Percentiles rank a stretch among this genome's conserved stretches.
Conservation (phyloP, 2,113 vertebrate genomes). For the Myotis lucifugus region DNA sequence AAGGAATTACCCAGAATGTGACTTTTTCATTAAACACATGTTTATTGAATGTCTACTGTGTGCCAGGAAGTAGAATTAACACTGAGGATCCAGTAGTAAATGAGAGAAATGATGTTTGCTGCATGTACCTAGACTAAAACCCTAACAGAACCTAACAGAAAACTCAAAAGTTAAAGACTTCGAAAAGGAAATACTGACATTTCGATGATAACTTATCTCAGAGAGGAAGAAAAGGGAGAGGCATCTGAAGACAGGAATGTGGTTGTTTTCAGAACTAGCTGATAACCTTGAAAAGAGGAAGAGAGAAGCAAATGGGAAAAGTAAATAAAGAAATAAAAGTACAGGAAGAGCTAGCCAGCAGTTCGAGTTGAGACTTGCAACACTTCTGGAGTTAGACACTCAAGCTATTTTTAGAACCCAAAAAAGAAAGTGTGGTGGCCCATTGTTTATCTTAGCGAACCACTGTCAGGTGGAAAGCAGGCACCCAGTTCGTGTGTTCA, state of each 20-base stretch:
- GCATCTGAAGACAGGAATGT: neutral
- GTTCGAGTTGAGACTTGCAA: neutral
- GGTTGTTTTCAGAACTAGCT: neutral
- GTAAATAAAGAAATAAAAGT: neutral
- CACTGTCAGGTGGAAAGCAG: neutral
- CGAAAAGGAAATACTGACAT: slow-evolving; percentile 4
- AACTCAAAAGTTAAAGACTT: neutral
- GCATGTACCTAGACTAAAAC: neutral
- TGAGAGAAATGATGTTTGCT: neutral
- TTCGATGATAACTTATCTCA: slow-evolving; percentile 37
- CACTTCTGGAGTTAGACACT: neutral
- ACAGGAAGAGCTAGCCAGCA: neutral
- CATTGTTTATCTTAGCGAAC: neutral
- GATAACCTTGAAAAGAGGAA: neutral
- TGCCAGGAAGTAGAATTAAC: neutral
- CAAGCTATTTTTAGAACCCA: neutral
- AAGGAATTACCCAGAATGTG: neutral
- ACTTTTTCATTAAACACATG: neutral
- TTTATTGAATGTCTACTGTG: neutral
- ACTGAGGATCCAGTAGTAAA: neutral
- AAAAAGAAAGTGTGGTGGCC: neutral
- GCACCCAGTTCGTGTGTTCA: neutral
- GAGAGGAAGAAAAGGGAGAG: neutral
- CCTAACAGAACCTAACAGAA: neutral
- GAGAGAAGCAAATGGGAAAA: neutral